These are phyloP conservation scores for Amphiura filiformis DNA, from an alignment of 35 echinoderm and acorn worm species.

Conservation along the genomic window DNA sequence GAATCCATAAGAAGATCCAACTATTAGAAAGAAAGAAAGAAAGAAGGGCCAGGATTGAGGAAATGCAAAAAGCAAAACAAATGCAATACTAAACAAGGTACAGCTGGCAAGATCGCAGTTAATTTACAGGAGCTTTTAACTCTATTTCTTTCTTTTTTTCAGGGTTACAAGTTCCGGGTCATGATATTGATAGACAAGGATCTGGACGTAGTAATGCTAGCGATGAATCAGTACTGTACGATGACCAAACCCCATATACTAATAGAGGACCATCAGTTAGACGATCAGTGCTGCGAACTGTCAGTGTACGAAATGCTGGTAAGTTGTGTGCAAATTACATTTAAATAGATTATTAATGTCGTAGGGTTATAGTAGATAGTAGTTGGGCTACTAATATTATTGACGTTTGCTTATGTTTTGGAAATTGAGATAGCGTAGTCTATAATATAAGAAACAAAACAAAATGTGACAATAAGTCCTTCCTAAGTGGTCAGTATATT, in stretches of 20 bases:
- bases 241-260: neutral
- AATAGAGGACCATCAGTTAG: slow-evolving; percentile 1
- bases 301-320: slow-evolving; percentile 51
- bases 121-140: no score
- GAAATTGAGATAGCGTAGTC: neutral
- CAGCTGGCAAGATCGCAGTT: slow-evolving; percentile 87
- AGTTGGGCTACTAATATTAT: neutral
- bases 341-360: no score
- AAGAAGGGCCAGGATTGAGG: slow-evolving; percentile 50
- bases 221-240: neutral
- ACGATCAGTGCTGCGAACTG: slow-evolving; percentile 27
- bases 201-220: neutral
- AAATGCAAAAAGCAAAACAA: slow-evolving; percentile 41
- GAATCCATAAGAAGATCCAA: slow-evolving; percentile 24
- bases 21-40: slow-evolving; percentile 50
- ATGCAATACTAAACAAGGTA: slow-evolving; percentile 42
- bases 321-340: neutral
- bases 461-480: neutral
- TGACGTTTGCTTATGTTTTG: neutral
- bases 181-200: neutral
- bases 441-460: neutral
- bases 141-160: neutral
- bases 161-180: neutral
- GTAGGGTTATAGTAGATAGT: no score
- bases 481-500: neutral